Evolutionary conservation across 2,888 invertebrate genomes (phyloP), one percentile per base, ranked within the genome.

Genomic region (Eupithecia vulgata): DNA sequence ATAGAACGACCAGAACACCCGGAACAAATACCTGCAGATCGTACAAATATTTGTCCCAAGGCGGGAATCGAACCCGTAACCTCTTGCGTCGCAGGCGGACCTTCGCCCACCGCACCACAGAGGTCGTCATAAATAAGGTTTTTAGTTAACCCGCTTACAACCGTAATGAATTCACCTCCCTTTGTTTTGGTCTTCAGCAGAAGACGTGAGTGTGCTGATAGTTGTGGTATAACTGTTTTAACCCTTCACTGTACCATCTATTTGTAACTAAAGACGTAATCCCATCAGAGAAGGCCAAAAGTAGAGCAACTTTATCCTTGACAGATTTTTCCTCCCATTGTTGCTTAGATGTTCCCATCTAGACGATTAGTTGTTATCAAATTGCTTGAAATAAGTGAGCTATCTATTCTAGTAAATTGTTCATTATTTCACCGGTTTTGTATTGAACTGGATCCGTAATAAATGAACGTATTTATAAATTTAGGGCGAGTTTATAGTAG

Each of bases 221-320:
- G 5, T 7, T 42, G 48, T 70, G 25, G 30, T 1, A 57, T n/a
- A 67, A 70, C 73, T 74, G 35, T 65, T 61, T 71, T 4, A 6
- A 15, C 8, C 8, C 37, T 52, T 17, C 64, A 67, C 74, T 74
- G 30, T 48, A 35, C 12, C 34, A 1, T n/a, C 37, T 57, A 30
- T 71, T 68, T 68, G 75, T 70, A 71, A 70, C 76, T 72, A 73
- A 65, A 71, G 71, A 70, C 76, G 75, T 77, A 80, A 78, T 78
- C 73, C 78, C 78, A 77, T 80, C 78, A 81, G 72, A 68, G 13
- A 34, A 42, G 72, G 67, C 75, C 68, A 76, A 72, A 78, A 78
- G 74, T 80, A 76, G 79, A 75, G 52, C 78, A 78, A 77, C 74
- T 75, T 80, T 76, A 75, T 77, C 77, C 74, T 71, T 75, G 78